Evolutionary conservation across 2,113 vertebrate species (phyloP).

Genomic region (Equus przewalskii): DNA sequence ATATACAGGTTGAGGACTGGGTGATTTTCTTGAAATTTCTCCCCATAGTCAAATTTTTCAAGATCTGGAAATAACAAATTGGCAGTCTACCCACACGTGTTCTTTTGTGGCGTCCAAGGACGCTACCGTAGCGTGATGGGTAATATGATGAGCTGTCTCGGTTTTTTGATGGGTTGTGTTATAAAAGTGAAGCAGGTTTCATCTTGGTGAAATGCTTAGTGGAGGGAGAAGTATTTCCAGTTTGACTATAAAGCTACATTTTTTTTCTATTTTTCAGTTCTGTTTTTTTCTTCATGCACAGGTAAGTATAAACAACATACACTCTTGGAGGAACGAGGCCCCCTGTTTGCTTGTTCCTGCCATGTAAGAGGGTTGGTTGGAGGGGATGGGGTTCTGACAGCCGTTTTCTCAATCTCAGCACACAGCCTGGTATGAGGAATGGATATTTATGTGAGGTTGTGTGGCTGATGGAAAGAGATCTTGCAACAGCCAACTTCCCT

Average conservation of each 20-base stretch:
- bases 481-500: background rate
- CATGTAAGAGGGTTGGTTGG: background rate
- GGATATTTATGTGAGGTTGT: background rate
- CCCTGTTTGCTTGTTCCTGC: slow-evolving; percentile 30
- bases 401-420: background rate
- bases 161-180: slow-evolving; percentile 49
- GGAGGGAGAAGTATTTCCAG: slow-evolving; percentile 46
- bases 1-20: slow-evolving; percentile 28
- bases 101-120: slow-evolving; percentile 68
- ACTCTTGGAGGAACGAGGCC: background rate
- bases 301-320: background rate
- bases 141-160: slow-evolving; percentile 60
- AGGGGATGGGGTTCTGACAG: background rate
- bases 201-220: slow-evolving; percentile 51
- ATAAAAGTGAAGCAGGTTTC: slow-evolving; percentile 71
- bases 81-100: slow-evolving; percentile 41
- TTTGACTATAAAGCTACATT: background rate
- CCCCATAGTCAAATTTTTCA: slow-evolving; percentile 73
- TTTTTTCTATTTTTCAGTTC: background rate
- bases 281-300: background rate
- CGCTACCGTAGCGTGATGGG: slow-evolving; percentile 43
- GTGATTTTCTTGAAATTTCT: slow-evolving; percentile 77
- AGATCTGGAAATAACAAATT: slow-evolving; percentile 65
- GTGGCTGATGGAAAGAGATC: background rate
- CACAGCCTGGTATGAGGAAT: background rate